Percentiles rank a stretch among this genome's conserved stretches.
Conservation (phyloP, 2,797 vertebrate genomes). For the Tapirus indicus region DNA sequence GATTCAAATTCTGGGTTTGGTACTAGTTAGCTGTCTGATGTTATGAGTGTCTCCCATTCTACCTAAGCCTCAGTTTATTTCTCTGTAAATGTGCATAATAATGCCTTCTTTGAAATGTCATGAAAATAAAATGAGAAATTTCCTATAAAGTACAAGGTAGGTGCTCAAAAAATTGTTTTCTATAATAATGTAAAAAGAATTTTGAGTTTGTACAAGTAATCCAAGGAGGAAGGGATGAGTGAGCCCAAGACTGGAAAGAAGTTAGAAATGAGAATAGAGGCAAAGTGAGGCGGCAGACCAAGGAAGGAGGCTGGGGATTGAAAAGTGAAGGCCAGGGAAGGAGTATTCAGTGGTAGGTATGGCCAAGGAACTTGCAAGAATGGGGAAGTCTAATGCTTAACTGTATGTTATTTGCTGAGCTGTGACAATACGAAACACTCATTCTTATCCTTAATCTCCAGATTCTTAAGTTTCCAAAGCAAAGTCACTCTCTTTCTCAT, state of each 20-base stretch:
- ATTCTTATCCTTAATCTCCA: slow-evolving; percentile 2
- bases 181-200: not conserved
- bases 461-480: not conserved
- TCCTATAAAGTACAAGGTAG: not conserved
- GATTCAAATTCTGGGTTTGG: not conserved
- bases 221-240: not conserved
- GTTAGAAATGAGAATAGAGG: not conserved
- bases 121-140: not conserved
- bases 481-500: not conserved
- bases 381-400: not conserved
- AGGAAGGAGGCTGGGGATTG: not conserved
- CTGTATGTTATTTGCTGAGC: not conserved
- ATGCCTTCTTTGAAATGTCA: not conserved
- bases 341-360: not conserved
- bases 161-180: not conserved
- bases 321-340: not conserved
- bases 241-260: not conserved
- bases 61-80: not conserved
- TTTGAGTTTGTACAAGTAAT: not conserved
- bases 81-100: not conserved
- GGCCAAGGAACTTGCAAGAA: not conserved
- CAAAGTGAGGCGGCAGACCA: not conserved
- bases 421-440: not conserved
- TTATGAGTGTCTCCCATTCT: not conserved
- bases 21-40: not conserved